Evolutionary conservation across 2,113 vertebrate genomes (phyloP).

Genomic region (Dasyurus viverrinus): DNA sequence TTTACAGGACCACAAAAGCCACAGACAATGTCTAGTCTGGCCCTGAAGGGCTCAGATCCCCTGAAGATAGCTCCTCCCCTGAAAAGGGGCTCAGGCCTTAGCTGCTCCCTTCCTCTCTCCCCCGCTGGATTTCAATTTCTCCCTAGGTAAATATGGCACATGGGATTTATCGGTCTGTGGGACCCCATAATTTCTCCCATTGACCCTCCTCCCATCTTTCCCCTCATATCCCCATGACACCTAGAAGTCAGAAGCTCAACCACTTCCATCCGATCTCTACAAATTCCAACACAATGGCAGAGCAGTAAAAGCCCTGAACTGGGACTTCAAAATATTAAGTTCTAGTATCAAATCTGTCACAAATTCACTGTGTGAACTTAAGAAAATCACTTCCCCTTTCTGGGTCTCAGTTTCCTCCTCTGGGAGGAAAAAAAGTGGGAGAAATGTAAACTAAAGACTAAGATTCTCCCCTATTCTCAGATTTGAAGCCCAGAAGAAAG

Average conservation of each 20-base stretch:
- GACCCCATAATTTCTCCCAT: background rate
- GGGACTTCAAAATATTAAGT: background rate
- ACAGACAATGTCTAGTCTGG: background rate
- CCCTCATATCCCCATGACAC: background rate
- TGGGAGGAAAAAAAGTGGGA: background rate
- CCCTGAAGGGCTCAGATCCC: background rate
- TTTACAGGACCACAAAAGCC: background rate
- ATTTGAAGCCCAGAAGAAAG: background rate
- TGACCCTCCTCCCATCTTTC: background rate
- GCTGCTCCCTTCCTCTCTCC: background rate
- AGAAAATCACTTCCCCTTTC: background rate
- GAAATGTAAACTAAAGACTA: background rate
- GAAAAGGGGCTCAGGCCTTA: background rate
- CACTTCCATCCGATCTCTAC: background rate
- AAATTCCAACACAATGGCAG: background rate
- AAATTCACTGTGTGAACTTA: background rate
- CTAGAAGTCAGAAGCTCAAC: background rate
- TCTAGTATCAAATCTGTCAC: background rate
- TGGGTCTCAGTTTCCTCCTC: background rate
- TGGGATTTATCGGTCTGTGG: too few relatives aligned
- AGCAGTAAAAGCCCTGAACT: background rate
- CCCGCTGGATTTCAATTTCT: background rate
- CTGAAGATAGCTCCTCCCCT: background rate
- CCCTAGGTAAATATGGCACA: background rate
- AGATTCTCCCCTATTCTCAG: background rate